Conservation (phyloP, 2,888 invertebrate genomes). For the Peribatodes rhomboidaria region DNA sequence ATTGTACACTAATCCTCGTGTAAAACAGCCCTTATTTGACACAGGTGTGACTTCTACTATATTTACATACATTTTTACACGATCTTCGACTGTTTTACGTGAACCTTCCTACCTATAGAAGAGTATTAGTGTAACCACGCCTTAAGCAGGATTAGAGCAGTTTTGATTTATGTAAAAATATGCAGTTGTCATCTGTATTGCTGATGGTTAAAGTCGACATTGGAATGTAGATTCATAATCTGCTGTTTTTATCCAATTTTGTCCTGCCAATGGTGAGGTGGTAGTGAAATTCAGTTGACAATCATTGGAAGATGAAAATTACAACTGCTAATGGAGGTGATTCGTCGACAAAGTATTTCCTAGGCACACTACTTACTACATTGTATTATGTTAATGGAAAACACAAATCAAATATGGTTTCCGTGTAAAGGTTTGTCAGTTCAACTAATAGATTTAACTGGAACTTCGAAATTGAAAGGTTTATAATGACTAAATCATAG, state of each 20-base stretch:
- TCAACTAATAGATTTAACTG: no score
- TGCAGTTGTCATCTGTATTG: slow-evolving; percentile 46
- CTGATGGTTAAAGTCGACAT: slow-evolving; percentile 44
- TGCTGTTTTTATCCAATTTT: slow-evolving; percentile 39
- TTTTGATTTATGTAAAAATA: slow-evolving; percentile 15
- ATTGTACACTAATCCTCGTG: slow-evolving; percentile 43
- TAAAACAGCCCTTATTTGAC: slow-evolving; percentile 43
- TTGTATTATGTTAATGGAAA: neutral
- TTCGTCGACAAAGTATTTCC: no score
- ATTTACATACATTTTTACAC: slow-evolving; percentile 31
- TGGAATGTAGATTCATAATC: slow-evolving; percentile 29
- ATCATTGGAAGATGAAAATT: slow-evolving; percentile 29
- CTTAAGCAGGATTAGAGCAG: slow-evolving; percentile 11
- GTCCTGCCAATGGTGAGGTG: slow-evolving; percentile 40
- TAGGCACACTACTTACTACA: neutral
- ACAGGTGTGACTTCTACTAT: slow-evolving; percentile 38
- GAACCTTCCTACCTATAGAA: slow-evolving; percentile 22
- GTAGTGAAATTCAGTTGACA: slow-evolving; percentile 35
- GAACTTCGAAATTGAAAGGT: no score
- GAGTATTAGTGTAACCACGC: slow-evolving; percentile 28
- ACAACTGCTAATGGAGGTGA: neutral
- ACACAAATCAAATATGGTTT: neutral
- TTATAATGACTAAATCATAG: no score
- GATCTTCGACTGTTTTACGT: neutral
- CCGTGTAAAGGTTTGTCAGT: no score